Evolutionary conservation across 2,797 vertebrate genomes (phyloP), one percentile per base, ranked within the genome.

Genomic region (Argentina silus): DNA sequence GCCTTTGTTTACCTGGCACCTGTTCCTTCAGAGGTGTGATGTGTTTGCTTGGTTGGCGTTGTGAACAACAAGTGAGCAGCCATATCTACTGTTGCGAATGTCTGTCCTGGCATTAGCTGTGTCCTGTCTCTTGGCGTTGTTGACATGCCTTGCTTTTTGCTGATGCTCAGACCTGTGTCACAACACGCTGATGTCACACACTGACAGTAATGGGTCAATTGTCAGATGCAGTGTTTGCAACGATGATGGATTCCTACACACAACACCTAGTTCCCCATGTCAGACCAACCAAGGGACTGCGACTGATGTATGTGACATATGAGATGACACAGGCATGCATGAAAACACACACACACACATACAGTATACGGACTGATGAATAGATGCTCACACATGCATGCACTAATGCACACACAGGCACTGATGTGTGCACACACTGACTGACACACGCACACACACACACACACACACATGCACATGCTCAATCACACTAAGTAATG

Each of bases 151-250:
- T 78, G 76, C 71, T 83, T 86, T 78, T 76, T 78, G 88, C 90
- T 89, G 91, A 92, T 87, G 85, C 85, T 81, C 76, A 45, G 77
- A 81, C 83, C 82, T 62, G 80, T 91, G 89, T 92, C 93, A 91
- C 87, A 88, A 85, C 69, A 60, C 72, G 83, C 86, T 80, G 87
- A 56, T 47, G 67, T 85, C 83, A 80, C 81, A 53, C 59, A 8
- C 74, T 91, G 92, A 93, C 90, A 91, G 89, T 86, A 90, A 90
- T 89, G 82, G 90, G 89, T 88, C 88, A 82, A 74, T 88, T 89
- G 90, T 91, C 88, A 90, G 85, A 83, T 64, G 72, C 75, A 72
- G 78, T 55, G 67, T 87, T 88, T 78, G 76, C 74, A 82, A 67
- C 73, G 50, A 70, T 88, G 88, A 88, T 75, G 84, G 80, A 86